Conservation (phyloP, 2,888 invertebrate species). For the Drosophila macrothrix region DNA sequence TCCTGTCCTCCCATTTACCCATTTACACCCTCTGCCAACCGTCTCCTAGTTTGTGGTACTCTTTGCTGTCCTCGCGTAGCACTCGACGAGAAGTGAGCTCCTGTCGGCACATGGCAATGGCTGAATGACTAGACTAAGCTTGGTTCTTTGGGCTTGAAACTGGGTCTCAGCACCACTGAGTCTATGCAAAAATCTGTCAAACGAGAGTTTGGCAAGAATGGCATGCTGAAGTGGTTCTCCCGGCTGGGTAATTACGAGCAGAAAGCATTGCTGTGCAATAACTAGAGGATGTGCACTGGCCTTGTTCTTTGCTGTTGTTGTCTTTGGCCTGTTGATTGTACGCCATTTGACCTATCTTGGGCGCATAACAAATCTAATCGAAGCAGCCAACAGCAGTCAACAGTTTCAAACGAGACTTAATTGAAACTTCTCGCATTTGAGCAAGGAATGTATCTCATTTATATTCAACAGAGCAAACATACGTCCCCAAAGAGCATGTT, state of each 20-base stretch:
- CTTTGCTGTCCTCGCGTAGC: conserved; percentile 10
- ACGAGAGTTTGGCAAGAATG: conserved; percentile 62
- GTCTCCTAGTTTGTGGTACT: background rate
- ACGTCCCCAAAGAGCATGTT: background rate
- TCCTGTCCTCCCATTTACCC: conserved; percentile 41
- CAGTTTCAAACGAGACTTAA: conserved; percentile 2
- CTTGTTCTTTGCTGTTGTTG: conserved; percentile 24
- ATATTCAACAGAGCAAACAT: background rate
- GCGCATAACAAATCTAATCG: conserved; percentile 47
- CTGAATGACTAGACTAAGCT: conserved; percentile 60
- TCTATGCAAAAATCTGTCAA: conserved; percentile 69
- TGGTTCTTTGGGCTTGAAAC: background rate
- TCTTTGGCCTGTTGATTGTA: conserved; percentile 16
- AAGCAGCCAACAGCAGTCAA: conserved; percentile 30
- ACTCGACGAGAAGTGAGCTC: conserved; percentile 42
- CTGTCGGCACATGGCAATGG: conserved; percentile 69
- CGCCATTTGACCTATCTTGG: conserved; percentile 51
- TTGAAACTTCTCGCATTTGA: conserved; percentile 1
- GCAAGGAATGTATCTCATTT: background rate
- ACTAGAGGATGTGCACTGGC: conserved; percentile 32
- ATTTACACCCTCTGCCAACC: background rate
- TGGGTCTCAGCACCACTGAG: conserved; percentile 12
- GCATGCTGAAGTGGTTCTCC: conserved; percentile 55
- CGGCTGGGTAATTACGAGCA: conserved; percentile 63
- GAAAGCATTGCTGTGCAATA: conserved; percentile 57